Percentiles rank a stretch among this genome's conserved stretches.
Evolutionary conservation across 2,888 invertebrate genomes (phyloP).

Genomic region (Clunio marinus): DNA sequence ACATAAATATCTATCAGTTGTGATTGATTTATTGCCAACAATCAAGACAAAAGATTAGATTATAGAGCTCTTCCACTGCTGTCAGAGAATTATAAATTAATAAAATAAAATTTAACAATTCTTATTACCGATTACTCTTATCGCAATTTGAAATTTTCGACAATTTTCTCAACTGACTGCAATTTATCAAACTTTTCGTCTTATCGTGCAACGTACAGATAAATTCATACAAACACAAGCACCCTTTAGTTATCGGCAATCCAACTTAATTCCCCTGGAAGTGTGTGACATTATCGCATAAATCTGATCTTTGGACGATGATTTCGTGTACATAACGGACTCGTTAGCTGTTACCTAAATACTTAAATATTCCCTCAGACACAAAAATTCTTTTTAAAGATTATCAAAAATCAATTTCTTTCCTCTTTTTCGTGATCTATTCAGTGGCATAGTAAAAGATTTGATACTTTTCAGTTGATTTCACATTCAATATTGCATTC

Average conservation of each 20-base stretch:
- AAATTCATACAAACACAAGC: slow-evolving; percentile 3
- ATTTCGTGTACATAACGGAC: neutral
- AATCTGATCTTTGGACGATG: slow-evolving; percentile 13
- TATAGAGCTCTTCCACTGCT: no score
- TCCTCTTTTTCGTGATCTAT: neutral
- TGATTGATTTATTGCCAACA: no score
- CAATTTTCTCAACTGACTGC: neutral
- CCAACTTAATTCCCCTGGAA: neutral
- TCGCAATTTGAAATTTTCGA: slow-evolving; percentile 8
- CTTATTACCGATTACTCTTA: no score
- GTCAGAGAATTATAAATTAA: no score
- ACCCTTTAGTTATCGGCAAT: neutral
- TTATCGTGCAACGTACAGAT: neutral
- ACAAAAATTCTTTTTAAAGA: slow-evolving; percentile 2
- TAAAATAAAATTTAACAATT: no score
- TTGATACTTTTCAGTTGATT: slow-evolving; percentile 35
- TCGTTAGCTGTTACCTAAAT: no score
- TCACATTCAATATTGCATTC: slow-evolving; percentile 21
- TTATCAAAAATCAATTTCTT: slow-evolving; percentile 25
- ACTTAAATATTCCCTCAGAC: neutral
- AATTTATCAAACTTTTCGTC: slow-evolving; percentile 28
- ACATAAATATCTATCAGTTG: no score
- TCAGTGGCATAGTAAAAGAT: slow-evolving; percentile 16
- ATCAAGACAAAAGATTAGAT: no score
- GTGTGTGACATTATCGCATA: slow-evolving; percentile 11